A percentile compares a stretch with the other conserved stretches of the same genome.
Evolutionary conservation across 1,140 invertebrate species (phyloP).

Genomic region (Drosophila dunni): DNA sequence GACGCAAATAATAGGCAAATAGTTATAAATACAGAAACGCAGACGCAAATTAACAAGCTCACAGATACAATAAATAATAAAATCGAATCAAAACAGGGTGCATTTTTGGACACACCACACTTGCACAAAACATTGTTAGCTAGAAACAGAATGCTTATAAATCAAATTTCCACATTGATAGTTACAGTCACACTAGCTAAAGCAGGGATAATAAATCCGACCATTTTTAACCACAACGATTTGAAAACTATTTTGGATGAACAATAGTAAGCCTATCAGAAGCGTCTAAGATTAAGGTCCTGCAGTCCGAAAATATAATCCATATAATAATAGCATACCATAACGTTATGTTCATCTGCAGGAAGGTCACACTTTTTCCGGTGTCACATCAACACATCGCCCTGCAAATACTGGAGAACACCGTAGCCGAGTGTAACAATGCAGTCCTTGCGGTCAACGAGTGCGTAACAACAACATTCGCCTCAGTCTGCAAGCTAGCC

Average conservation of each 20-base stretch:
- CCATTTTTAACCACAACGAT: neutral
- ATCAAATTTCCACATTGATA: neutral
- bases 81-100: neutral
- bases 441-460: neutral
- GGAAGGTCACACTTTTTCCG: neutral
- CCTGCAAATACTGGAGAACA: neutral
- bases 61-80: neutral
- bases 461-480: neutral
- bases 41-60: neutral
- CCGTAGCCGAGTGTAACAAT: neutral
- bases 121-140: neutral
- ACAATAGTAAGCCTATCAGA: neutral
- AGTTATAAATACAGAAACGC: neutral
- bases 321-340: neutral
- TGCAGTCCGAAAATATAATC: neutral
- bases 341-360: neutral
- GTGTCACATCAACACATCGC: neutral
- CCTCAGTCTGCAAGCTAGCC: neutral
- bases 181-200: neutral
- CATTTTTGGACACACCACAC: neutral
- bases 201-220: neutral
- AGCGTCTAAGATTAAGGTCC: neutral
- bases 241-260: neutral
- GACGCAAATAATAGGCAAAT: conserved; percentile 12
- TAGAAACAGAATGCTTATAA: neutral